Evolutionary conservation across 2,888 invertebrate genomes (phyloP).

Genomic region (Melangyna quadrimaculata): DNA sequence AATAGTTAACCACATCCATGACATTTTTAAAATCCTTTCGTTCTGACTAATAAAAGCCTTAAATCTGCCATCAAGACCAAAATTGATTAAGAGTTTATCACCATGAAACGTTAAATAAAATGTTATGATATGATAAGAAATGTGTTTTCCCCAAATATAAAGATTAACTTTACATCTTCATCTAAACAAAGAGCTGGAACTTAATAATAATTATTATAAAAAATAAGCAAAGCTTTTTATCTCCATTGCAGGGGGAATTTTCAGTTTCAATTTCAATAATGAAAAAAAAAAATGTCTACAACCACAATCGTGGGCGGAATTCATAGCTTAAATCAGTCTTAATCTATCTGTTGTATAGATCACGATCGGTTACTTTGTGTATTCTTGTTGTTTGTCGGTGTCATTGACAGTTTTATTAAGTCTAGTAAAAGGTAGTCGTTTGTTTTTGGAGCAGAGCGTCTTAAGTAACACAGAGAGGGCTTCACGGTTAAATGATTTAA

Average conservation of each 20-base stretch:
- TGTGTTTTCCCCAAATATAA: background rate
- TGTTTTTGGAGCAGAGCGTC: background rate
- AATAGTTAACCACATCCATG: no score
- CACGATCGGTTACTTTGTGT: background rate
- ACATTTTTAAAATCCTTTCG: no score
- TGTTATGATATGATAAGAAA: background rate
- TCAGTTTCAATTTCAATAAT: background rate
- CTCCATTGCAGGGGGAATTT: background rate
- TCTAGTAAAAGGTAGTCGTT: background rate
- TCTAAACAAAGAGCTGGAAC: background rate
- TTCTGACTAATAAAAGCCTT: no score
- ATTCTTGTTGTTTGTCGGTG: background rate
- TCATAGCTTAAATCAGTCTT: conserved; percentile 26
- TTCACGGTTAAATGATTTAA: conserved; percentile 27
- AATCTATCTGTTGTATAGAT: conserved; percentile 10
- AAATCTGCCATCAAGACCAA: no score
- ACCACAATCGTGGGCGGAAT: conserved; percentile 42
- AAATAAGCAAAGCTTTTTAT: conserved; percentile 22
- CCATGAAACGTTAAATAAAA: background rate
- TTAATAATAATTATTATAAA: no score
- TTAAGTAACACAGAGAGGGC: conserved; percentile 4
- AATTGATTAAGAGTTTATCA: background rate
- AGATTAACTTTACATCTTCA: background rate
- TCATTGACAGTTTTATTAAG: background rate
- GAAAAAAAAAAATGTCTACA: background rate